Conservation (phyloP, 2,797 vertebrate genomes). For the Platyrinchus mystaceus region DNA sequence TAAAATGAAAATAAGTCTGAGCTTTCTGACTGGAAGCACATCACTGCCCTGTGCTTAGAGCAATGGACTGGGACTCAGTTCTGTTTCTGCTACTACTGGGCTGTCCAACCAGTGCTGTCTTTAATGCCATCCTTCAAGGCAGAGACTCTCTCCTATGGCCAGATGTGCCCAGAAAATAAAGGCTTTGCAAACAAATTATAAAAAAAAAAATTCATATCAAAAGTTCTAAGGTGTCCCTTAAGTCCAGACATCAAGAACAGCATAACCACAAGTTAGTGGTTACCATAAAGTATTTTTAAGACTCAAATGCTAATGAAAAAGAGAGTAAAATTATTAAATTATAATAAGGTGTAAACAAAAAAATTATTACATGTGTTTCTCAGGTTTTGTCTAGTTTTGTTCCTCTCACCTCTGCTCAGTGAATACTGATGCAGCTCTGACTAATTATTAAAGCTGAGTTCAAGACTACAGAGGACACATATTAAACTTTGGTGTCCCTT, state of each 20-base stretch:
- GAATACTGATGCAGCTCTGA: neutral
- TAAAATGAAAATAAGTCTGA: neutral
- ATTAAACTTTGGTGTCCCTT: neutral
- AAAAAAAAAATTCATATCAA: neutral
- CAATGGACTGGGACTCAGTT: neutral
- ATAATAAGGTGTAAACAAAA: neutral
- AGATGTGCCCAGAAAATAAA: neutral
- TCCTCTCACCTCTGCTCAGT: neutral
- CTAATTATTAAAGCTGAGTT: neutral
- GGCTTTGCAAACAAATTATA: neutral
- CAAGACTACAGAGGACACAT: neutral
- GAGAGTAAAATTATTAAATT: neutral
- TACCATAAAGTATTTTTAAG: neutral
- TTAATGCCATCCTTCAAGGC: neutral
- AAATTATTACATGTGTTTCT: neutral
- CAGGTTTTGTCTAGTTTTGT: neutral
- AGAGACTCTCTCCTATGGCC: neutral
- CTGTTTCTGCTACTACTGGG: neutral
- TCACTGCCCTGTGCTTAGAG: neutral
- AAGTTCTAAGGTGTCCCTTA: neutral
- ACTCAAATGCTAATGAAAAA: neutral
- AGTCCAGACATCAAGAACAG: neutral
- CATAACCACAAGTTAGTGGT: neutral
- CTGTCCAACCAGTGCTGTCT: neutral
- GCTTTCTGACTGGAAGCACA: neutral